Base-by-base conservation (phyloP, 2,888 invertebrate genomes). In the Acronicta aceris region DNA sequence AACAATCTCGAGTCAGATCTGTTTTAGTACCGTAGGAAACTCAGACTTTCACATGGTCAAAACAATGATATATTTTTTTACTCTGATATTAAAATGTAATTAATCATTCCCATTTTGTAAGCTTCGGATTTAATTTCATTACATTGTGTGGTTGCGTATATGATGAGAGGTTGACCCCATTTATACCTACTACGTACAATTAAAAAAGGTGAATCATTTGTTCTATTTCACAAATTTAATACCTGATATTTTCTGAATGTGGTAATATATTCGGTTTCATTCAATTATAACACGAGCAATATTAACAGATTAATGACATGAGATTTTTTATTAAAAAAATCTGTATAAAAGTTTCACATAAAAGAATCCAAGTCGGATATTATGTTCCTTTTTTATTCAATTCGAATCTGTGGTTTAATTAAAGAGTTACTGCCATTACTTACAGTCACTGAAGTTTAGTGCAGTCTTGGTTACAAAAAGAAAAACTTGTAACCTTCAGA, bases 391-490 rank as follows among this genome's bases (percentile, higher is more conserved):
- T 21, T 50, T 40, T 21, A 9, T 8, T 17, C 2, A 21, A 12
- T 38, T 43, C 5, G 13, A 10, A 17, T 42, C 27, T 13, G 33
- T 21, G 15, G 49, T 56, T 65, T 60, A 63, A 59, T 57, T 41
- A 53, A 54, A 27, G 55, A 41, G 57, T 58, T 36, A 15, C 38
- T 50, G 49, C 52, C 40, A 38, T 48, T 42, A 54, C 42, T 9
- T 57, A 53, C 33, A 10, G n/a, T 38, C 38, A 5, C n/a, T 38
- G 38, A 38, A 38, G 38, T 38, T 38, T 6, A 53, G 21, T 33
- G 33, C 9, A 58, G 63, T 63, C 13, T 45, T 50, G 54, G 47
- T n/a, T 41, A 47, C 42, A 61, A 56, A 60, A 71, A 69, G 40
- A n/a, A 0, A 59, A 59, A 59, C 62, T 66, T 53, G 41, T 49